Conservation (phyloP, 2,797 vertebrate species). For the Nyctibius grandis region DNA sequence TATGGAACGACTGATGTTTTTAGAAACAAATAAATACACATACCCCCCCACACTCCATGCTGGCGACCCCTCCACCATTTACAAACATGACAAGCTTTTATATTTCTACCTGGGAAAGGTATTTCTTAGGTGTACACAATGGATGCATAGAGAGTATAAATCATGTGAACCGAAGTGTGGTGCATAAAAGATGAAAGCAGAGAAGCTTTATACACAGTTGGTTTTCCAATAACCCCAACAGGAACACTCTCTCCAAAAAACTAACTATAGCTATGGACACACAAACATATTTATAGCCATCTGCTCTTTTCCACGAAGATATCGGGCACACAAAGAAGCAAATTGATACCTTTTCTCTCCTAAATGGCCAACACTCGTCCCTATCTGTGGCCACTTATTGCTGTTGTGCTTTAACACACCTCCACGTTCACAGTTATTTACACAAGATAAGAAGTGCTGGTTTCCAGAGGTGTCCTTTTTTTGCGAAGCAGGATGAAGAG, state of each 20-base stretch:
- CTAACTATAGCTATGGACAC: not conserved
- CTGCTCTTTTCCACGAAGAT: conserved; percentile 8
- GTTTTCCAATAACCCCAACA: conserved; percentile 20
- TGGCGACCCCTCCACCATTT: not conserved
- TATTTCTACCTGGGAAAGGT: not conserved
- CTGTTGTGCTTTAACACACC: conserved; percentile 42
- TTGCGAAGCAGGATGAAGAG: conserved; percentile 26
- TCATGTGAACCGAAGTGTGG: not conserved
- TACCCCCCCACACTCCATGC: not conserved
- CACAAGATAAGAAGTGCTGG: conserved; percentile 23
- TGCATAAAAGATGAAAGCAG: not conserved
- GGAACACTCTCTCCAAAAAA: not conserved
- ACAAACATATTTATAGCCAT: not conserved
- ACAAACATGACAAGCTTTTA: not conserved
- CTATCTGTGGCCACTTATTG: not conserved
- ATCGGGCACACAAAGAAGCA: not conserved
- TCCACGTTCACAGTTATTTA: conserved; percentile 23
- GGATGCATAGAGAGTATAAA: not conserved
- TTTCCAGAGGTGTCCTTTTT: conserved; percentile 22
- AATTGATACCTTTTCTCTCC: conserved; percentile 32
- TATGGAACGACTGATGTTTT: not conserved
- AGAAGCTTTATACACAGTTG: conserved; percentile 10
- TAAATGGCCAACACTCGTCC: conserved; percentile 1
- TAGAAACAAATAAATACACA: not conserved
- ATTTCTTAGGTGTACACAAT: not conserved